phyloP scores from a whole-genome alignment of 2,113 vertebrate genomes.

The Neomonachus schauinslandi region DNA sequence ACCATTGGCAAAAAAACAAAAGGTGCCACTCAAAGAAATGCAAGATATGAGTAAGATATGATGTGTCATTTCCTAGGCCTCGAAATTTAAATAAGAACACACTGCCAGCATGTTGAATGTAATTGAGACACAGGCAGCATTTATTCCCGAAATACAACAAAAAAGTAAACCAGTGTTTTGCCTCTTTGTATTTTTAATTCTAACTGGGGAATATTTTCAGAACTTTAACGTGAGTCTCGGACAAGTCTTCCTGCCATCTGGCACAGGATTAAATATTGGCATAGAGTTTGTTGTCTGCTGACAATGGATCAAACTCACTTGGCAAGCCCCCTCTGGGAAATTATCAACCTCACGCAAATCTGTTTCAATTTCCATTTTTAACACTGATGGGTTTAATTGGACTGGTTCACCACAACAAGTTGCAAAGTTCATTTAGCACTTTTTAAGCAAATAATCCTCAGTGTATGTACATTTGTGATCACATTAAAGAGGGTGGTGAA shows the following conservation, averaged over 20 bases:
- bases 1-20: background rate
- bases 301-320: background rate
- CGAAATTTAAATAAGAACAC: background rate
- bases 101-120: background rate
- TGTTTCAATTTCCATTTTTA: slow-evolving; percentile 50
- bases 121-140: background rate
- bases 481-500: background rate
- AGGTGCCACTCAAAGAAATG: background rate
- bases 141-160: background rate
- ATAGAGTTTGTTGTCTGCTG: background rate
- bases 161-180: background rate
- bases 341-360: background rate
- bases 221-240: background rate
- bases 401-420: background rate
- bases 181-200: slow-evolving; percentile 16
- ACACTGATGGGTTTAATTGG: background rate
- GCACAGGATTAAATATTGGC: slow-evolving; percentile 14
- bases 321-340: background rate
- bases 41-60: background rate
- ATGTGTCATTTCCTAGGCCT: background rate
- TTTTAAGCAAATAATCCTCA: background rate
- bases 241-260: background rate
- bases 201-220: slow-evolving; percentile 12
- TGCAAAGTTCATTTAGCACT: background rate
- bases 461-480: background rate